These are phyloP conservation scores for Athripsodes cinereus DNA, from an alignment of 2,888 invertebrate genomes.

Conservation along the genomic window DNA sequence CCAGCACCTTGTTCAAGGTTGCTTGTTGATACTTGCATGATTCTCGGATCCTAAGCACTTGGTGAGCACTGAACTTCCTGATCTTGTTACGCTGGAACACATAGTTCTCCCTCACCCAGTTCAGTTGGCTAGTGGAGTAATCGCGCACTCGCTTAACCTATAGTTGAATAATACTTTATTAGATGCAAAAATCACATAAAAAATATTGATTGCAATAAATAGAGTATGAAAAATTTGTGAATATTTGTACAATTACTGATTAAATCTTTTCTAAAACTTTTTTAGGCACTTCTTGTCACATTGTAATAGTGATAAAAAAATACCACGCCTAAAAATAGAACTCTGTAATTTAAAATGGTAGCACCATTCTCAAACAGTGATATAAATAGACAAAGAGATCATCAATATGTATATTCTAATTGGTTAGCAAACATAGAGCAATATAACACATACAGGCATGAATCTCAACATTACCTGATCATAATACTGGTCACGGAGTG, in stretches of 20 bases:
- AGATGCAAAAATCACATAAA: too few relatives aligned
- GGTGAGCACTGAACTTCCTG: slow-evolving; percentile 89
- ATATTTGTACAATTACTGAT: too few relatives aligned
- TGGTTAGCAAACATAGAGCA: too few relatives aligned
- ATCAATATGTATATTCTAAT: too few relatives aligned
- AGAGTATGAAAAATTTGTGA: too few relatives aligned
- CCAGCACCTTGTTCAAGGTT: slow-evolving; percentile 87
- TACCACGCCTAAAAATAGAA: neutral
- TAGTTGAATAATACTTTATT: too few relatives aligned
- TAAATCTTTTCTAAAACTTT: too few relatives aligned
- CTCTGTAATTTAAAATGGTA: neutral
- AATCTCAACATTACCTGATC: too few relatives aligned
- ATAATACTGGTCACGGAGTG: slow-evolving; percentile 84
- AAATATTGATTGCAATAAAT: too few relatives aligned
- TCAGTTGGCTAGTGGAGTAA: slow-evolving; percentile 85
- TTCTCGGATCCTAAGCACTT: slow-evolving; percentile 81
- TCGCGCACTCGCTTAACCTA: slow-evolving; percentile 88
- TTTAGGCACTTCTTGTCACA: too few relatives aligned
- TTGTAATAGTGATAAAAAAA: neutral
- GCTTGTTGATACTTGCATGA: slow-evolving; percentile 96
- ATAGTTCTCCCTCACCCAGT: slow-evolving; percentile 93
- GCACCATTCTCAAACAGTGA: neutral
- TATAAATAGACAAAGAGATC: too few relatives aligned
- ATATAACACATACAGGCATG: too few relatives aligned
- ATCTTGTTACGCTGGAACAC: slow-evolving; percentile 92